Evolutionary conservation across 2,888 invertebrate species (phyloP).

Genomic region (Caenorhabditis wallacei): DNA sequence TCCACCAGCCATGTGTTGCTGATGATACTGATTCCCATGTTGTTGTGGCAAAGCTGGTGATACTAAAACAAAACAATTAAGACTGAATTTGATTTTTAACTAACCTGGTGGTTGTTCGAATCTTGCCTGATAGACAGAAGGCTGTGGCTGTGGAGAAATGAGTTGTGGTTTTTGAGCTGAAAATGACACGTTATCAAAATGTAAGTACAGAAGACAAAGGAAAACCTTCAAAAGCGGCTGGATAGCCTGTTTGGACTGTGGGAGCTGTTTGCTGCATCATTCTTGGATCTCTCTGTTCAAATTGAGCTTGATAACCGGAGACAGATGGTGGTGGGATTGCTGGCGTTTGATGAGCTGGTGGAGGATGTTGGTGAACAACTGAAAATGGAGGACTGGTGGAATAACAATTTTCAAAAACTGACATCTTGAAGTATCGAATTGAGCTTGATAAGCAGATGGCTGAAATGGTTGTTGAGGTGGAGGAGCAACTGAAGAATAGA

Average conservation of each 20-base stretch:
- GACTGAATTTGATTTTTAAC: neutral
- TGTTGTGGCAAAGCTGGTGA: constrained; percentile 8
- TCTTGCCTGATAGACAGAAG: constrained; percentile 43
- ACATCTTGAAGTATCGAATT: constrained; percentile 48
- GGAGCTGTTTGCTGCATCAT: constrained; percentile 1
- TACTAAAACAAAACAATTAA: constrained; percentile 14
- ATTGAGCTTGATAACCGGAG: constrained; percentile 31
- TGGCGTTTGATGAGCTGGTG: constrained; percentile 4
- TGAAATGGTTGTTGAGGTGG: neutral
- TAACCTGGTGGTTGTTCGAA: constrained; percentile 29
- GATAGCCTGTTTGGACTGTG: constrained; percentile 18
- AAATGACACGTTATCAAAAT: constrained; percentile 9
- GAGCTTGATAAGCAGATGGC: constrained; percentile 19
- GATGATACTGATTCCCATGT: constrained; percentile 19
- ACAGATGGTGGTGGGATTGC: neutral
- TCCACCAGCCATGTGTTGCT: constrained; percentile 8
- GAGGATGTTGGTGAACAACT: neutral
- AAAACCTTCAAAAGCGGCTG: constrained; percentile 41
- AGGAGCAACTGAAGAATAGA: neutral
- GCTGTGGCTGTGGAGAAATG: constrained; percentile 33
- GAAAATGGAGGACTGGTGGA: neutral
- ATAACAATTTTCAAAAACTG: neutral
- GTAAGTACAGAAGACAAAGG: neutral
- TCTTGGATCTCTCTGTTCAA: constrained; percentile 42
- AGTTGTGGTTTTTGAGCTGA: constrained; percentile 31